Conservation (phyloP, 2,888 invertebrate genomes). For the Elaeidobius kamerunicus region DNA sequence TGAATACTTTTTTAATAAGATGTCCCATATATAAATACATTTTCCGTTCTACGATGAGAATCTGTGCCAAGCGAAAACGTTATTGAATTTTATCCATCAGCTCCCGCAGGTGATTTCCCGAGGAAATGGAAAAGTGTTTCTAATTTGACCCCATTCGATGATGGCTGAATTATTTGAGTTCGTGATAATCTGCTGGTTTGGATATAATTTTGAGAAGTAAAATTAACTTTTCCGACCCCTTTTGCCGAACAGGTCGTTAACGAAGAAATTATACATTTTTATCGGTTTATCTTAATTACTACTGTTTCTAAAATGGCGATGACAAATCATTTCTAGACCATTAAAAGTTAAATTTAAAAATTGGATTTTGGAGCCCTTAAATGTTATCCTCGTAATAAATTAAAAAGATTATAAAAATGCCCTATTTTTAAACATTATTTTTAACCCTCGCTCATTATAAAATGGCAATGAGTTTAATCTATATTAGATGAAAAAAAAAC, state of each 20-base stretch:
- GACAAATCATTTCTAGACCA: constrained; percentile 20
- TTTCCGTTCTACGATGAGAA: constrained; percentile 7
- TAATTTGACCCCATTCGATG: constrained; percentile 43
- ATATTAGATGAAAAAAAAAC: no score
- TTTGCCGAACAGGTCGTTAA: constrained; percentile 16
- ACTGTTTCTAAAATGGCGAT: constrained; percentile 13
- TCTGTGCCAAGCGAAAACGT: constrained; percentile 12
- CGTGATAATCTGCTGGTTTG: constrained; percentile 21
- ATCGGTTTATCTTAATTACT: constrained; percentile 24
- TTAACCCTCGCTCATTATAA: no score
- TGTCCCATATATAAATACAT: no score
- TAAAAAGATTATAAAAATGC: no score
- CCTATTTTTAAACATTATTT: no score
- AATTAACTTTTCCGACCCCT: constrained; percentile 27
- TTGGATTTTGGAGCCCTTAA: not conserved
- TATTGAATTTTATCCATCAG: constrained; percentile 33
- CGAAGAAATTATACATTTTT: constrained; percentile 23
- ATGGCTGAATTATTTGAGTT: constrained; percentile 27
- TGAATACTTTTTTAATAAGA: no score
- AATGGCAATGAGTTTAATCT: no score
- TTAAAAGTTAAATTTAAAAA: constrained; percentile 9
- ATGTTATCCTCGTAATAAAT: no score
- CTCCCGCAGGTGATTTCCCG: constrained; percentile 37
- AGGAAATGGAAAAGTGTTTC: constrained; percentile 41
- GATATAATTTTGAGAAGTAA: constrained; percentile 24